These are phyloP conservation scores for Barnardius zonarius DNA, from an alignment of 2,113 vertebrate genomes.

Conservation along the genomic window DNA sequence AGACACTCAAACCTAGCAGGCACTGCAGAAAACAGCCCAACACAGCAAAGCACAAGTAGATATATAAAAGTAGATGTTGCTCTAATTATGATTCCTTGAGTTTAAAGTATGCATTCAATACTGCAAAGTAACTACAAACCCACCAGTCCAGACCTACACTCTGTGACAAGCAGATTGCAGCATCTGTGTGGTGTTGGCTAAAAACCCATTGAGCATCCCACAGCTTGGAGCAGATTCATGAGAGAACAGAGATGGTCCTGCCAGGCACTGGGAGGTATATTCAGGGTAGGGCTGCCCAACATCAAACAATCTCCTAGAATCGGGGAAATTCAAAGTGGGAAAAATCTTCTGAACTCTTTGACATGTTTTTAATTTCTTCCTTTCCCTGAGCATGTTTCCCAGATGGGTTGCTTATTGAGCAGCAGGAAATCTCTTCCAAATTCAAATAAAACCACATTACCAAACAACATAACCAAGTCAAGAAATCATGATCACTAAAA, in stretches of 20 bases:
- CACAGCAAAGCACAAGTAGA: neutral
- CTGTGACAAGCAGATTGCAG: neutral
- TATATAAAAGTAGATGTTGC: neutral
- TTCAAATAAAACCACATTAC: neutral
- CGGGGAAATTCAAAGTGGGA: neutral
- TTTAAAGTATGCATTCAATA: neutral
- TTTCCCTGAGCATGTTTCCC: neutral
- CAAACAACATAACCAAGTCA: neutral
- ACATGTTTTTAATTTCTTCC: neutral
- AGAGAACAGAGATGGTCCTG: neutral
- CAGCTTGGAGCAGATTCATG: neutral
- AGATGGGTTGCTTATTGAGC: neutral
- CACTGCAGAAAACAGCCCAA: neutral
- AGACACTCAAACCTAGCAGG: neutral
- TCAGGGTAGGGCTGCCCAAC: neutral
- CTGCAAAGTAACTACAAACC: neutral
- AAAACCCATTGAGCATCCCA: neutral
- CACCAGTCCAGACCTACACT: neutral
- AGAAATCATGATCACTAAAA: neutral
- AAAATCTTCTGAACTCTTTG: neutral
- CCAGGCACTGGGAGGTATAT: neutral
- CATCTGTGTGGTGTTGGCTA: neutral
- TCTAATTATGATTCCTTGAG: neutral
- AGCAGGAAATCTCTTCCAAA: neutral
- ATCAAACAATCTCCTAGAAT: neutral